Evolutionary conservation across 2,797 vertebrate species (phyloP).

Genomic region (Merluccius polli): DNA sequence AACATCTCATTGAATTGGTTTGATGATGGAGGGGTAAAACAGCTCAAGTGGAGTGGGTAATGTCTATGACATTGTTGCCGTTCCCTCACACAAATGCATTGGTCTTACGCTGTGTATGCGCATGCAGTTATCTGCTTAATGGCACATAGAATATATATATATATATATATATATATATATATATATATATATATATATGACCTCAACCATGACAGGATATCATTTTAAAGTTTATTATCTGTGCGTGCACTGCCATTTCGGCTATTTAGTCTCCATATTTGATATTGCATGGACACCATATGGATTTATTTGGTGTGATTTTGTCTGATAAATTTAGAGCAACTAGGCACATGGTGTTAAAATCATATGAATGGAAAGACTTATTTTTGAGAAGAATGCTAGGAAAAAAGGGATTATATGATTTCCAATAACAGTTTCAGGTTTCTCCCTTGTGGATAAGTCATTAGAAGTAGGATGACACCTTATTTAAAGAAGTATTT

Average conservation of each 20-base stretch:
- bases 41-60: not conserved
- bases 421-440: not conserved
- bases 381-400: not conserved
- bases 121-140: not conserved
- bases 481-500: not conserved
- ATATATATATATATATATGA: too few species aligned
- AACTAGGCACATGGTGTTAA: not conserved
- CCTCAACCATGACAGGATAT: not conserved
- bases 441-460: not conserved
- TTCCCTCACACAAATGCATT: not conserved
- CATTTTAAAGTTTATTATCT: not conserved
- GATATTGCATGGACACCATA: not conserved
- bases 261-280: not conserved
- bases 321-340: not conserved
- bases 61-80: not conserved
- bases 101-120: not conserved
- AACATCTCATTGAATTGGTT: too few species aligned
- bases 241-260: not conserved
- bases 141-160: not conserved
- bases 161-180: too few species aligned
- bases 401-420: not conserved
- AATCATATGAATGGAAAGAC: not conserved
- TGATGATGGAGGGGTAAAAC: not conserved
- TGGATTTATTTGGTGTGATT: not conserved
- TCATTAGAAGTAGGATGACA: not conserved